These are phyloP conservation scores for Blastobasis lacticolella DNA, from an alignment of 2,888 invertebrate genomes.

Conservation along the genomic window DNA sequence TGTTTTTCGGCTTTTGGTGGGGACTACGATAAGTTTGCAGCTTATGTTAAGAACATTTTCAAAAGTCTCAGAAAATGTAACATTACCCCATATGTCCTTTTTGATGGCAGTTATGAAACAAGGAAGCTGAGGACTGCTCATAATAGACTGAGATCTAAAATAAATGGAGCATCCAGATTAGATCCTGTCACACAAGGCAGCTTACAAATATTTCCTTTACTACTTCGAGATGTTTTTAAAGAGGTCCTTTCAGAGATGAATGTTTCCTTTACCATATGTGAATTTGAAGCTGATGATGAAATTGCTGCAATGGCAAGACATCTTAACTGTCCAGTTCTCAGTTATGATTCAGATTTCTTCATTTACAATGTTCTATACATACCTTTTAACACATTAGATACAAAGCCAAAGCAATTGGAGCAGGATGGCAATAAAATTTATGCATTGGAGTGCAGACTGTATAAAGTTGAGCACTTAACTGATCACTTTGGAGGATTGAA, in stretches of 20 bases:
- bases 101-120: conserved; percentile 86
- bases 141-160: conserved; percentile 73
- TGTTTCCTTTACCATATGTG: conserved; percentile 80
- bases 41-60: conserved; percentile 79
- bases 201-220: conserved; percentile 80
- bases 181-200: conserved; percentile 71
- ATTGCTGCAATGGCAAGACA: conserved; percentile 86
- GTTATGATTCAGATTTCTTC: conserved; percentile 96
- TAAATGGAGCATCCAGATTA: conserved; percentile 70
- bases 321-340: conserved; percentile 88
- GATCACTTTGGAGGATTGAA: conserved; percentile 78
- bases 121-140: conserved; percentile 81
- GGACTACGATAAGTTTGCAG: conserved; percentile 86
- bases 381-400: conserved; percentile 80
- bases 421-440: conserved; percentile 38
- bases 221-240: conserved; percentile 83
- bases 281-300: conserved; percentile 93
- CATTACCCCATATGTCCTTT: conserved; percentile 81
- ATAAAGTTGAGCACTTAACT: conserved; percentile 80
- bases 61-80: conserved; percentile 80
- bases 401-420: conserved; percentile 46
- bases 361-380: conserved; percentile 90
- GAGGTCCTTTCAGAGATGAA: conserved; percentile 78
- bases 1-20: conserved; percentile 86
- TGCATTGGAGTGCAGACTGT: conserved; percentile 80